Percentiles rank a stretch among this genome's conserved stretches.
These are phyloP conservation scores for Phaedon cochleariae DNA, from an alignment of 2,888 invertebrate genomes.

Conservation along the genomic window DNA sequence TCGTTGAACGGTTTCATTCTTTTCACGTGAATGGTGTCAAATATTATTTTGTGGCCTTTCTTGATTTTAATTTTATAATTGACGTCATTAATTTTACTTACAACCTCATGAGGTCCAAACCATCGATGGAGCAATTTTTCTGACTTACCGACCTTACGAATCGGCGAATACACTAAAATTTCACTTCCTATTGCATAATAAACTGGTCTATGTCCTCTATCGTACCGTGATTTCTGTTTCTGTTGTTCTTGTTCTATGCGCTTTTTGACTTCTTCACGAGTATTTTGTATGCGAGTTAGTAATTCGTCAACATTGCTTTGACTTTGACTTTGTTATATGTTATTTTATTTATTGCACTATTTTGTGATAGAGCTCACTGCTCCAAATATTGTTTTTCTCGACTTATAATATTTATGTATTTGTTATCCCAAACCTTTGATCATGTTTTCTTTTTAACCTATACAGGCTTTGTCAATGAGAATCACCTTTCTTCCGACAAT, in stretches of 20 bases:
- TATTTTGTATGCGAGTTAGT: too few species aligned
- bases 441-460: too few species aligned
- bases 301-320: too few species aligned
- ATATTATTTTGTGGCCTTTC: not conserved
- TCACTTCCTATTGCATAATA: not conserved
- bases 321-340: too few species aligned
- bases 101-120: not conserved
- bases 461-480: too few species aligned
- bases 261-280: too few species aligned
- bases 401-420: too few species aligned
- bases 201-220: not conserved
- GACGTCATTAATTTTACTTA: not conserved
- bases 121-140: slow-evolving; percentile 4
- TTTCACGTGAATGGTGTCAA: not conserved
- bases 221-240: not conserved
- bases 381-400: too few species aligned
- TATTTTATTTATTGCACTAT: too few species aligned
- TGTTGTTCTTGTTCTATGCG: not conserved
- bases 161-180: not conserved
- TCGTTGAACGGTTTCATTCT: not conserved
- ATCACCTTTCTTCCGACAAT: too few species aligned
- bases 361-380: too few species aligned
- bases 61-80: not conserved
- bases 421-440: too few species aligned
- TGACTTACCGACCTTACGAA: not conserved